Percentiles rank a stretch among this genome's conserved stretches.
Conservation (phyloP, 1,140 invertebrate species). For the Diorhabda elongata region DNA sequence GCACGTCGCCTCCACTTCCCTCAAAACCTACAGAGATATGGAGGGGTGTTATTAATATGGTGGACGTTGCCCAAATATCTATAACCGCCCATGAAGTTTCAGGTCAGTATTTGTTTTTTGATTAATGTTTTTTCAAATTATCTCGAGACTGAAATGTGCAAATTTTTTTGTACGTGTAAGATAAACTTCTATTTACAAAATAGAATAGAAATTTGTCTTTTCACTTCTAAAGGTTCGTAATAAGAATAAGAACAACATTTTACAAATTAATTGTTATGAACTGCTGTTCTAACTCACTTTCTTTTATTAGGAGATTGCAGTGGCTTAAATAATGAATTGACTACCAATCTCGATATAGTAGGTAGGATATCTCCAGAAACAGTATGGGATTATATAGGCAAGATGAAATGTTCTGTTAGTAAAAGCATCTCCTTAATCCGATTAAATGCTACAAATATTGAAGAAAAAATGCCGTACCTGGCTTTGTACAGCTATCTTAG, state of each 20-base stretch:
- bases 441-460: constrained; percentile 72
- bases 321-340: constrained; percentile 68
- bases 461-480: constrained; percentile 81
- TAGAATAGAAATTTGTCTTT: no score
- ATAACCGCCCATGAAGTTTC: constrained; percentile 75
- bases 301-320: constrained; percentile 58
- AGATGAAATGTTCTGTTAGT: constrained; percentile 81
- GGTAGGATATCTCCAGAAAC: constrained; percentile 86
- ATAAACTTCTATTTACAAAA: no score
- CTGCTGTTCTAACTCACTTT: neutral
- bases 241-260: no score
- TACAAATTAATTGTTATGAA: no score
- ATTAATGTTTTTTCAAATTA: no score
- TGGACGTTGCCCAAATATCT: constrained; percentile 85
- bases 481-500: constrained; percentile 87
- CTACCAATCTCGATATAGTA: constrained; percentile 79
- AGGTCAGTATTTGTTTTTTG: constrained; percentile 26
- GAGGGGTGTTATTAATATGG: constrained; percentile 85
- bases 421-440: constrained; percentile 85
- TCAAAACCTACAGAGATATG: constrained; percentile 52
- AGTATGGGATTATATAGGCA: constrained; percentile 90
- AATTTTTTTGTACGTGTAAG: no score
- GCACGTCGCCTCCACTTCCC: constrained; percentile 23
- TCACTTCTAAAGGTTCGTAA: no score
- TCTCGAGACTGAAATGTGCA: no score